Percentiles rank a stretch among this genome's conserved stretches.
phyloP scores from a whole-genome alignment of 2,113 vertebrate species.

The Scomber scombrus region DNA sequence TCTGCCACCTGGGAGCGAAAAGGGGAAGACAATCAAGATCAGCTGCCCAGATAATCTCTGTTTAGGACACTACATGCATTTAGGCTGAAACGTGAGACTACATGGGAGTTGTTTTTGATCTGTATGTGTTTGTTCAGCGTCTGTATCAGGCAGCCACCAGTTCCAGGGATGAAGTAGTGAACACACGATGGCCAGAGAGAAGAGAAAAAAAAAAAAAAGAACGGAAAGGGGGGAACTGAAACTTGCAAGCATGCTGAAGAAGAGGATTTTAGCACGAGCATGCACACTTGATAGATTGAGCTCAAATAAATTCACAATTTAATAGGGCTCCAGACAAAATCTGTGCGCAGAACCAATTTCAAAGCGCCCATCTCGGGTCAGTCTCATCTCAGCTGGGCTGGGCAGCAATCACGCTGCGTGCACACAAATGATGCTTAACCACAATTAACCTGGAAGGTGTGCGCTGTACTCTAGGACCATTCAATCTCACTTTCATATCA shows the following conservation, averaged over 20 bases:
- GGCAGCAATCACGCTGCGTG: slow-evolving; percentile 59
- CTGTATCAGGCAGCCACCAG: slow-evolving; percentile 51
- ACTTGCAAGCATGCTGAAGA: slow-evolving; percentile 20
- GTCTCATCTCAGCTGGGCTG: slow-evolving; percentile 78
- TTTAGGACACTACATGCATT: slow-evolving; percentile 78
- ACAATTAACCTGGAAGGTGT: slow-evolving; percentile 80
- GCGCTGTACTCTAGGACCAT: slow-evolving; percentile 56
- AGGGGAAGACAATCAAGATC: slow-evolving; percentile 81
- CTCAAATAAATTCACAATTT: slow-evolving; percentile 69
- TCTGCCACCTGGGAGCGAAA: slow-evolving; percentile 72
- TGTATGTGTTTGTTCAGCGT: slow-evolving; percentile 76
- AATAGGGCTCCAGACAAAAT: slow-evolving; percentile 67
- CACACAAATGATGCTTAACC: slow-evolving; percentile 79
- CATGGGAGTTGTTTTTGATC: slow-evolving; percentile 73
- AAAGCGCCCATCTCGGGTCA: slow-evolving; percentile 67
- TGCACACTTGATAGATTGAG: slow-evolving; percentile 33
- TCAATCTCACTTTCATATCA: slow-evolving; percentile 79
- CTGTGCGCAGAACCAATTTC: slow-evolving; percentile 70
- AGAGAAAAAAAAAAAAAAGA: not conserved
- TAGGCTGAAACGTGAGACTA: slow-evolving; percentile 79
- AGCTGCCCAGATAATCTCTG: slow-evolving; percentile 79
- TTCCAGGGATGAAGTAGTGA: slow-evolving; percentile 40
- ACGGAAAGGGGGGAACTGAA: slow-evolving; percentile 11
- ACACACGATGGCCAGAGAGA: slow-evolving; percentile 11
- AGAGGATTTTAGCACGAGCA: slow-evolving; percentile 32